Conservation (phyloP, 2,888 invertebrate genomes). For the Stratiomys singularior region DNA sequence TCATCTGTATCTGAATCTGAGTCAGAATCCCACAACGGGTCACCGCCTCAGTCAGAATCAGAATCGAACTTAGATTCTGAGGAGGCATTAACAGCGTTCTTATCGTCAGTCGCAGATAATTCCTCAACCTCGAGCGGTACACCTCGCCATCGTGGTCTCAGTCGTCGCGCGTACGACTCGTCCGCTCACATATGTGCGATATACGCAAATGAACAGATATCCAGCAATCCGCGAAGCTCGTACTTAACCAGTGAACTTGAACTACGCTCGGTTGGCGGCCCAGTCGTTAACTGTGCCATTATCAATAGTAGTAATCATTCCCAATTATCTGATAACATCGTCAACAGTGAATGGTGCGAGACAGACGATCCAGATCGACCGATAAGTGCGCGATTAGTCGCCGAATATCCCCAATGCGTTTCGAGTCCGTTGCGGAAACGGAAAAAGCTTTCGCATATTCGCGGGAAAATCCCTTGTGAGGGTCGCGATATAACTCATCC, state of each 20-base stretch:
- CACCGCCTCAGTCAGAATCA: background rate
- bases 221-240: background rate
- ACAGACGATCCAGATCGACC: background rate
- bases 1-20: constrained; percentile 27
- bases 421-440: constrained; percentile 27
- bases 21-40: background rate
- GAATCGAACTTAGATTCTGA: constrained; percentile 6
- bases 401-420: background rate
- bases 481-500: background rate
- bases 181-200: constrained; percentile 13
- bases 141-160: constrained; percentile 16
- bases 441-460: background rate
- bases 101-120: constrained; percentile 32
- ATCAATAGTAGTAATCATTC: constrained; percentile 23
- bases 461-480: background rate
- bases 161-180: background rate
- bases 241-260: constrained; percentile 24
- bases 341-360: constrained; percentile 12
- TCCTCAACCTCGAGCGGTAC: constrained; percentile 30
- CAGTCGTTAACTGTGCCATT: constrained; percentile 13
- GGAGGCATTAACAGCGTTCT: background rate
- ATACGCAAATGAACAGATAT: constrained; percentile 16
- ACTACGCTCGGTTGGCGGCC: background rate
- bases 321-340: constrained; percentile 36
- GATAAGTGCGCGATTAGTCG: constrained; percentile 12